These are phyloP conservation scores for Heteromurus nitidus DNA, from an alignment of 2,888 invertebrate genomes.

Conservation along the genomic window DNA sequence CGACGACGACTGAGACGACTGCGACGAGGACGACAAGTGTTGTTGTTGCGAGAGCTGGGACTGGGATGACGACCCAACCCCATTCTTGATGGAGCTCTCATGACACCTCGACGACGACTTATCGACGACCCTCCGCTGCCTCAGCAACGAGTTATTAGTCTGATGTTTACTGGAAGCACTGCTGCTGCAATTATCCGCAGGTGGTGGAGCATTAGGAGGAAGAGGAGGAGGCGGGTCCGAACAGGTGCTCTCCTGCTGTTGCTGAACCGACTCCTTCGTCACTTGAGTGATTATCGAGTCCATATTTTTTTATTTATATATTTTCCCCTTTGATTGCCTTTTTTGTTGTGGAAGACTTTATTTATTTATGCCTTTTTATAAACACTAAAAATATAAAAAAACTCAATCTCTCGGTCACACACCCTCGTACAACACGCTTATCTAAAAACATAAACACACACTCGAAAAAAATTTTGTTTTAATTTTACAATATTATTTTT, in stretches of 20 bases:
- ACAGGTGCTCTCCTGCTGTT: neutral
- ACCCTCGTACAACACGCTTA: no score
- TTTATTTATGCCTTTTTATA: neutral
- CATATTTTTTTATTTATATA: conserved; percentile 53
- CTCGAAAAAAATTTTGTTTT: no score
- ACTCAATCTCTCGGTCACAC: no score
- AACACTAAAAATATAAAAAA: no score
- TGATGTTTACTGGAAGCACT: conserved; percentile 31
- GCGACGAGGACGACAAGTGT: no score
- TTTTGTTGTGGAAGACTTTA: conserved; percentile 24
- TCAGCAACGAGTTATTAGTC: conserved; percentile 40
- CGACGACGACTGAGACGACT: neutral
- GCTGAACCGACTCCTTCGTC: conserved; percentile 47
- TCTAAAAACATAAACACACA: no score
- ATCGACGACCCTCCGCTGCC: conserved; percentile 28
- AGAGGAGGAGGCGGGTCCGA: neutral
- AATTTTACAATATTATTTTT: no score
- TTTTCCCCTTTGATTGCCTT: no score
- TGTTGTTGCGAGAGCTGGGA: no score
- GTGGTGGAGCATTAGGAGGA: no score
- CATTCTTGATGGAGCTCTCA: neutral
- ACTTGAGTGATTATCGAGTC: conserved; percentile 71
- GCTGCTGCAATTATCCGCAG: no score
- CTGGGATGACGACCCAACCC: no score
- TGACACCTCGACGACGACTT: conserved; percentile 3